Evolutionary conservation across 2,797 vertebrate genomes (phyloP).

Genomic region (Gallinago solitaria): DNA sequence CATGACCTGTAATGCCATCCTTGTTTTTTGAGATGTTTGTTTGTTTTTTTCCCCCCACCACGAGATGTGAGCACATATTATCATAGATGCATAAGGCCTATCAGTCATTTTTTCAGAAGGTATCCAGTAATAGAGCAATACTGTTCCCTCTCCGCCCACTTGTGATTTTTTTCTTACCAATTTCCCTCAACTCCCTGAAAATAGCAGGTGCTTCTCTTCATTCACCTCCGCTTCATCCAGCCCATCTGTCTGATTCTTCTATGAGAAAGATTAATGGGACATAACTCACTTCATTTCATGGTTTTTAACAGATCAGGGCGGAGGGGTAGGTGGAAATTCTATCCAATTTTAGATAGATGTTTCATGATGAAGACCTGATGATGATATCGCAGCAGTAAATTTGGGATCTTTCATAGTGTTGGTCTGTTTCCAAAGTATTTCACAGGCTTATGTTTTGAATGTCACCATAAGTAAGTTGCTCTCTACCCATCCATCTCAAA

Average conservation of each 20-base stretch:
- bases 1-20: constrained; percentile 45
- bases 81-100: constrained; percentile 40
- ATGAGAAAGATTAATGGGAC: constrained; percentile 63
- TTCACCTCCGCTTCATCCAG: constrained; percentile 71
- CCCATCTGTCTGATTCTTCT: constrained; percentile 69
- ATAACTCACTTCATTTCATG: constrained; percentile 55
- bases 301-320: constrained; percentile 60
- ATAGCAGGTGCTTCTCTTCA: constrained; percentile 71
- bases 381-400: constrained; percentile 57
- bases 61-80: constrained; percentile 20
- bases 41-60: not conserved
- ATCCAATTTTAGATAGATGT: constrained; percentile 62
- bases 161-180: constrained; percentile 50
- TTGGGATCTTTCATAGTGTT: constrained; percentile 58
- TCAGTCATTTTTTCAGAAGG: constrained; percentile 60
- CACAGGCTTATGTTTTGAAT: constrained; percentile 60
- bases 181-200: constrained; percentile 65
- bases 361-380: constrained; percentile 60
- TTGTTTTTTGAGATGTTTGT: constrained; percentile 50
- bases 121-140: constrained; percentile 64
- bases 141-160: constrained; percentile 62
- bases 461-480: constrained; percentile 60
- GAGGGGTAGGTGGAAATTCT: constrained; percentile 70
- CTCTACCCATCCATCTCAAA: constrained; percentile 38
- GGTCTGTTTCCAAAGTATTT: constrained; percentile 60